These are phyloP conservation scores for Lagopus leucura DNA, from an alignment of 2,113 vertebrate genomes.

Conservation along the genomic window DNA sequence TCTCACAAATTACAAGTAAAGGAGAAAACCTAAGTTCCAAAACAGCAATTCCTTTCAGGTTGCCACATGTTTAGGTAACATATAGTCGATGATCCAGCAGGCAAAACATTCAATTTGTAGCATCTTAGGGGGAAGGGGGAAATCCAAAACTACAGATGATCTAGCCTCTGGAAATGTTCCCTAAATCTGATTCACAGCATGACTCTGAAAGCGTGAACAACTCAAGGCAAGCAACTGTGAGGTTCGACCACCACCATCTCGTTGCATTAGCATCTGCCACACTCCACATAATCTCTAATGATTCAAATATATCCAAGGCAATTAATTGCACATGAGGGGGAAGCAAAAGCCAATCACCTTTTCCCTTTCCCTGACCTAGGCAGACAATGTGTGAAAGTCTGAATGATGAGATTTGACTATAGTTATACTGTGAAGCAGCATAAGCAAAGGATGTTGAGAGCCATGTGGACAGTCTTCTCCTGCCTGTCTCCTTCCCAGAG, in stretches of 20 bases:
- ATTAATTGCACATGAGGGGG: background rate
- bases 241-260: background rate
- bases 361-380: background rate
- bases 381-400: background rate
- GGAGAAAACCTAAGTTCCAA: background rate
- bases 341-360: background rate
- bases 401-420: background rate
- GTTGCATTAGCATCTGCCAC: background rate
- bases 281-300: background rate
- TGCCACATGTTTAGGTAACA: background rate
- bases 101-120: background rate
- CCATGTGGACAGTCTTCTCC: background rate
- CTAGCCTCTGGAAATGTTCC: background rate
- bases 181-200: background rate
- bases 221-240: accelerated
- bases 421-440: background rate
- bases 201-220: background rate
- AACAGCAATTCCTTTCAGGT: background rate
- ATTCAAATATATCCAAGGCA: background rate
- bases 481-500: background rate
- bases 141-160: background rate
- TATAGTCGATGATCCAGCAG: background rate
- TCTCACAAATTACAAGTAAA: background rate
- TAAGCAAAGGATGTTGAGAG: background rate
- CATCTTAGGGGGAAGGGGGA: background rate